Percentiles rank a stretch among this genome's conserved stretches.
These are phyloP conservation scores for Drosophila pseudotakahashii DNA, from an alignment of 2,888 invertebrate genomes.

Conservation along the genomic window DNA sequence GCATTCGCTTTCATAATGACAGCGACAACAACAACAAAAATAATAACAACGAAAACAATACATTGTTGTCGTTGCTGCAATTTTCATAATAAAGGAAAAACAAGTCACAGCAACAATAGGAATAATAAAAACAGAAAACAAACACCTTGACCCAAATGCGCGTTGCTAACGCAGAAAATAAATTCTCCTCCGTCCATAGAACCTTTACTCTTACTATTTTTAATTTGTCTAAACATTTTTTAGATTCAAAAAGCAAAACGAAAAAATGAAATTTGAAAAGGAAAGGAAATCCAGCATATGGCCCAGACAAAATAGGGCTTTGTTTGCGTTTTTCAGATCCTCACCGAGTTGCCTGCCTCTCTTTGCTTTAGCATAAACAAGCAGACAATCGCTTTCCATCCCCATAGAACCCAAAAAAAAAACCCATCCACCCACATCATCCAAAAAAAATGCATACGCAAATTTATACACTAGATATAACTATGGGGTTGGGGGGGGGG, in stretches of 20 bases:
- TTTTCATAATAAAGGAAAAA: conserved; percentile 73
- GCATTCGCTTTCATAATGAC: conserved; percentile 67
- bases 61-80: conserved; percentile 55
- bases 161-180: conserved; percentile 41
- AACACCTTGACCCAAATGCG: conserved; percentile 76
- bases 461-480: conserved; percentile 65
- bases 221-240: conserved; percentile 77
- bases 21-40: conserved; percentile 47
- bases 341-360: conserved; percentile 32
- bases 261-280: conserved; percentile 24
- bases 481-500: conserved; percentile 4
- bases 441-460: conserved; percentile 71
- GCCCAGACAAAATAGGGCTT: conserved; percentile 63
- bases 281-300: conserved; percentile 52
- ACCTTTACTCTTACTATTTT: conserved; percentile 64
- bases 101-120: conserved; percentile 47
- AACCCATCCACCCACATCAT: conserved; percentile 13
- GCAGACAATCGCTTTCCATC: conserved; percentile 42
- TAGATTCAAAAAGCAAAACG: conserved; percentile 22
- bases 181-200: conserved; percentile 36
- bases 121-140: conserved; percentile 50
- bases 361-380: conserved; percentile 61
- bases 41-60: conserved; percentile 24
- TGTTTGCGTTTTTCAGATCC: conserved; percentile 64
- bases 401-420: conserved; percentile 4